These are phyloP conservation scores for Reinhardtius hippoglossoides DNA, from an alignment of 2,113 vertebrate species.

Conservation along the genomic window DNA sequence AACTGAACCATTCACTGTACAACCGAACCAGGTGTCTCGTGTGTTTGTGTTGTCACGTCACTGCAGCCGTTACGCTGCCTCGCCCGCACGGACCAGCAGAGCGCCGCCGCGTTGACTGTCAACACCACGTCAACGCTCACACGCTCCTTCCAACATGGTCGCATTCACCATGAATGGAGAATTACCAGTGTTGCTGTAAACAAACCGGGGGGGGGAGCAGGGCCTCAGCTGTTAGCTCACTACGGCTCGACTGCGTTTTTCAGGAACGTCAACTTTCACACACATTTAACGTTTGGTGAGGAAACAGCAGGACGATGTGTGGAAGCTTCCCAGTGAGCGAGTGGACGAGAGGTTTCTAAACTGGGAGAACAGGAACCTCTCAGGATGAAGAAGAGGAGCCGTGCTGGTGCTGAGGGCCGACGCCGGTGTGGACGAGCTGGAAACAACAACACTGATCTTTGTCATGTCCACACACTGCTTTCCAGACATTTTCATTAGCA, in stretches of 20 bases:
- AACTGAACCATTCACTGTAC: background rate
- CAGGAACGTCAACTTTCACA: background rate
- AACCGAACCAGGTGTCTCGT: background rate
- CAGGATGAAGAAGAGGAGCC: too few relatives aligned
- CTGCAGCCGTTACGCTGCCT: background rate
- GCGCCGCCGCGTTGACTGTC: conserved; percentile 26
- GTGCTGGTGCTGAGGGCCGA: too few relatives aligned
- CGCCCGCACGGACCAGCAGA: conserved; percentile 22
- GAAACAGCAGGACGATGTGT: too few relatives aligned
- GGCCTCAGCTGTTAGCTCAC: background rate
- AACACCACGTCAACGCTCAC: conserved; percentile 37
- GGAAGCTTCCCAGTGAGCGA: too few relatives aligned
- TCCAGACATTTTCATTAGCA: too few relatives aligned
- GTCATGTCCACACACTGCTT: too few relatives aligned
- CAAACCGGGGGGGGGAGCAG: background rate
- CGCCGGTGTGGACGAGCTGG: too few relatives aligned
- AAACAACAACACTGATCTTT: too few relatives aligned
- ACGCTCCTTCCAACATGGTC: conserved; percentile 10
- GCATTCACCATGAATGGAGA: conserved; percentile 52
- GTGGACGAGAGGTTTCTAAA: too few relatives aligned
- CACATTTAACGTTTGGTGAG: background rate
- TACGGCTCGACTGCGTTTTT: background rate
- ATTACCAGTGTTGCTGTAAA: conserved; percentile 30
- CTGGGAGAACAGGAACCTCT: too few relatives aligned
- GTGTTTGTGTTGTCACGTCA: background rate